Conservation (phyloP, 2,113 vertebrate species). For the Acrocephalus kingi region DNA sequence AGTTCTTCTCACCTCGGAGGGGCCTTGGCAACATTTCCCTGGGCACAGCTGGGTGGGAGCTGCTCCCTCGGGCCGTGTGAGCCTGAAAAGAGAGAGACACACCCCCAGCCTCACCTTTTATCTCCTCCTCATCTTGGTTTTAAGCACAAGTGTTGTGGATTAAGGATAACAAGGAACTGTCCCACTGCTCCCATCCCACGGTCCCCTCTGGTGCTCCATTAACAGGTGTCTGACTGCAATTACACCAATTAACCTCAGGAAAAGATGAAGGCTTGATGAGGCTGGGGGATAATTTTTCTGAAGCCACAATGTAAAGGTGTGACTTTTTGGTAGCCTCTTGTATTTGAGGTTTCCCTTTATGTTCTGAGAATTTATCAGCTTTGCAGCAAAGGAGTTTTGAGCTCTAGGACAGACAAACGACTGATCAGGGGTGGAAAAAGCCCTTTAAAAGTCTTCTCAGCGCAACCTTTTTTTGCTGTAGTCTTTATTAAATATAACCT, state of each 20-base stretch:
- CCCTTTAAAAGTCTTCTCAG: neutral
- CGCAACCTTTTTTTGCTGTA: neutral
- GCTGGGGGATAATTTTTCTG: neutral
- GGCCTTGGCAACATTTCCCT: rapidly evolving
- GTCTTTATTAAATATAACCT: neutral
- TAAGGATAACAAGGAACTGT: neutral
- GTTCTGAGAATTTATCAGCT: neutral
- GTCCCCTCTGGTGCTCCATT: neutral
- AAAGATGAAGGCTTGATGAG: neutral
- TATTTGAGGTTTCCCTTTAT: neutral
- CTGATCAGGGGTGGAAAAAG: rapidly evolving
- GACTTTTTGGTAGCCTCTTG: neutral
- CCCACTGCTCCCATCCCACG: rapidly evolving
- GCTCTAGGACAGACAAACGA: neutral
- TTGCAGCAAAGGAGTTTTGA: neutral
- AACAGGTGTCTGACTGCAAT: neutral
- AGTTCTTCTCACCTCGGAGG: rapidly evolving
- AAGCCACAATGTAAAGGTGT: neutral
- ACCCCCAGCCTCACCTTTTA: rapidly evolving
- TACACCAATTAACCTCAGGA: neutral
- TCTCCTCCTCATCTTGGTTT: rapidly evolving
- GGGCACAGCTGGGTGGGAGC: rapidly evolving
- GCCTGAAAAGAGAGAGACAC: rapidly evolving
- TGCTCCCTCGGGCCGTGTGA: rapidly evolving
- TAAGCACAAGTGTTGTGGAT: neutral